A percentile compares a stretch with the other conserved stretches of the same genome.
These are phyloP conservation scores for Sorex maritimensis DNA, from an alignment of 2,797 vertebrate genomes.

Conservation along the genomic window DNA sequence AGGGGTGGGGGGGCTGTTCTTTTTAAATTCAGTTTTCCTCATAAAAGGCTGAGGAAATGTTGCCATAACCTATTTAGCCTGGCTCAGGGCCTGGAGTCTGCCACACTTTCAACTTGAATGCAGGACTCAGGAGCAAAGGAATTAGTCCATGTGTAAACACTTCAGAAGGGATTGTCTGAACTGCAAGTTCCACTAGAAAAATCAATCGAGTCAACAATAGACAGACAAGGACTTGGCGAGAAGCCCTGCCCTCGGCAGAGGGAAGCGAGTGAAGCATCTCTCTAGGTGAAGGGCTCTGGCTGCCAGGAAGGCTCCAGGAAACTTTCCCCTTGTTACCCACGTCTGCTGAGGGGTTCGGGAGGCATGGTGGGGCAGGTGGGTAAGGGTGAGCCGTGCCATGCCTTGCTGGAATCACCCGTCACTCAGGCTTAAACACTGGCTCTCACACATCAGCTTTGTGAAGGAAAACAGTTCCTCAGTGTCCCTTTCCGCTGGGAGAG, in stretches of 20 bases:
- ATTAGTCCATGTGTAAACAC: neutral
- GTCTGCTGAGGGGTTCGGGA: neutral
- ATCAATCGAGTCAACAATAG: neutral
- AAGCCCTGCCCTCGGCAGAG: neutral
- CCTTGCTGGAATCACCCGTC: neutral
- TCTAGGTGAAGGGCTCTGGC: neutral
- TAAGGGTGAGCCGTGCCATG: too few relatives aligned
- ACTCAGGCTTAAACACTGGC: neutral
- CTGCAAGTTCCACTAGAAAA: conserved; percentile 11
- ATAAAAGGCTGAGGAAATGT: conserved; percentile 28
- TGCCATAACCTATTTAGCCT: neutral
- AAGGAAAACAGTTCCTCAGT: neutral
- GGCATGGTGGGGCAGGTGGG: neutral
- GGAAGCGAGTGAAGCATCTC: neutral
- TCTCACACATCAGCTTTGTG: neutral
- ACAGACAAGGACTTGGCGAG: neutral
- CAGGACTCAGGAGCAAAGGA: neutral
- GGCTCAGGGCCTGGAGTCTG: neutral
- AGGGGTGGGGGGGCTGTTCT: neutral
- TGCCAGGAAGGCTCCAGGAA: neutral
- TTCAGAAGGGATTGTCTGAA: neutral
- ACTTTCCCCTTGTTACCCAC: neutral
- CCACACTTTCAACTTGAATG: neutral
- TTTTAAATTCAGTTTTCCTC: conserved; percentile 28
- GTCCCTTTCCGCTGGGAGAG: neutral